Conservation (phyloP, 2,113 vertebrate genomes). For the Oncorhynchus clarkii region DNA sequence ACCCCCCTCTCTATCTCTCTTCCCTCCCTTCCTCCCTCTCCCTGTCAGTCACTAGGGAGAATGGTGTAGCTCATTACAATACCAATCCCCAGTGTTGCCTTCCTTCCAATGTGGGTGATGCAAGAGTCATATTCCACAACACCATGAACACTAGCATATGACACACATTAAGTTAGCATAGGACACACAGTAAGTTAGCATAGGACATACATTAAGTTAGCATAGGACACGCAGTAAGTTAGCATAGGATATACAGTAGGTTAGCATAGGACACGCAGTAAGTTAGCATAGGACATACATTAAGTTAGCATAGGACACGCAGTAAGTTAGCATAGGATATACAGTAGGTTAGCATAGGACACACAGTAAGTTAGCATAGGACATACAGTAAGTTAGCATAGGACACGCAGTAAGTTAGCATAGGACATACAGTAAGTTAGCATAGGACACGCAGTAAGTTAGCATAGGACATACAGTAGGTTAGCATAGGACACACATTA, state of each 20-base stretch:
- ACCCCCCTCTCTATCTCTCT: neutral
- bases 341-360: neutral
- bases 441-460: no score
- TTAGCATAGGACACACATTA: no score
- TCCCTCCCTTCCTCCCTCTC: neutral
- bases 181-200: no score
- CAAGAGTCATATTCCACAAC: neutral
- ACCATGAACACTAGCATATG: neutral
- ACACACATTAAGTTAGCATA: neutral
- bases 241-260: neutral
- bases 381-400: no score
- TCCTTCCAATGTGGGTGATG: neutral
- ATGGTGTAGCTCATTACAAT: neutral
- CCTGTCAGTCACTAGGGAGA: neutral
- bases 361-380: no score
- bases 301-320: no score
- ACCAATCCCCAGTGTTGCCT: slow-evolving; percentile 24
- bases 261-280: neutral
- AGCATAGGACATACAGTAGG: no score
- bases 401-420: no score
- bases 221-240: neutral
- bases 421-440: no score
- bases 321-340: neutral
- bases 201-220: neutral
- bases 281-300: neutral